A percentile compares a stretch with the other conserved stretches of the same genome.
Conservation (phyloP, 2,797 vertebrate species). For the Tolypeutes matacus region DNA sequence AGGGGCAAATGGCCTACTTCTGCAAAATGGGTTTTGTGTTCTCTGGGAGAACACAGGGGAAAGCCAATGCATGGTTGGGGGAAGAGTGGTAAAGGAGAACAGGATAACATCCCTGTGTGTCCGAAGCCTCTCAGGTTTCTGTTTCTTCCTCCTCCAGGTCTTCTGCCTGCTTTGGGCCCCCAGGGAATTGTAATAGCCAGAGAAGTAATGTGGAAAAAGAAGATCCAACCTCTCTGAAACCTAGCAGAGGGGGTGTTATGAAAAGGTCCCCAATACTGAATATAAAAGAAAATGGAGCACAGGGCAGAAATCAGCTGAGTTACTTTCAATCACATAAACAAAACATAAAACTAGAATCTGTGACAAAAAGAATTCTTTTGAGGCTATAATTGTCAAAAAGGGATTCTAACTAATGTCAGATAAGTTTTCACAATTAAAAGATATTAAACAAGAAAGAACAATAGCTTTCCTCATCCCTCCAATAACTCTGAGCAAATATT, state of each 20-base stretch:
- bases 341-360: constrained; percentile 28
- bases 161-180: background rate
- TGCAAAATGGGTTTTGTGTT: constrained; percentile 47
- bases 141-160: constrained; percentile 59
- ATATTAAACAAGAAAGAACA: background rate
- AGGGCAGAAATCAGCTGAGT: background rate
- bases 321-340: constrained; percentile 22
- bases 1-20: constrained; percentile 4
- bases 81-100: background rate
- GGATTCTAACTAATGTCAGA: background rate
- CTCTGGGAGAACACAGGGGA: background rate
- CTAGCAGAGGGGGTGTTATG: background rate
- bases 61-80: background rate
- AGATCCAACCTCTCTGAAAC: background rate
- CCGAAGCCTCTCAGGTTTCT: constrained; percentile 62
- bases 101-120: background rate
- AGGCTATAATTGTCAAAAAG: background rate
- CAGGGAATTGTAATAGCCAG: constrained; percentile 52
- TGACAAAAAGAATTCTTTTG: background rate
- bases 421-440: constrained; percentile 51
- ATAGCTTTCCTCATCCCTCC: background rate
- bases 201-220: constrained; percentile 23
- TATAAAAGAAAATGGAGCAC: background rate
- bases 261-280: background rate
- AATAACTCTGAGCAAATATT: background rate